These are phyloP conservation scores for Chaetodon auriga DNA, from an alignment of 2,113 vertebrate species.

Conservation along the genomic window DNA sequence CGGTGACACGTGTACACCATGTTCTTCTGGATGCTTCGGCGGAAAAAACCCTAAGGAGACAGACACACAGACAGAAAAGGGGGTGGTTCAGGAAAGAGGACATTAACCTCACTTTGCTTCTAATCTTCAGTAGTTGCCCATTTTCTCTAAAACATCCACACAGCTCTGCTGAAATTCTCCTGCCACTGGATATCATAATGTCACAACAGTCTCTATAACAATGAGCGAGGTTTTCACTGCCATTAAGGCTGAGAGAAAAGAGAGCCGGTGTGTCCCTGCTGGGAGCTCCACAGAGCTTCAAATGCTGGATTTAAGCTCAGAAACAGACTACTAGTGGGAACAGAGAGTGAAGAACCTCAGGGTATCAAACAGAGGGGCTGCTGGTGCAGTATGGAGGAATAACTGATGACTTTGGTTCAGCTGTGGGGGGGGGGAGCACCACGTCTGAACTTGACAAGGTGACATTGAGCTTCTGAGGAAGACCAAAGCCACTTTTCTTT, in stretches of 20 bases:
- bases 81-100: conserved; percentile 21
- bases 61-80: conserved; percentile 28
- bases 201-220: conserved; percentile 28
- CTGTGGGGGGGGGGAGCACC: conserved; percentile 2
- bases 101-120: conserved; percentile 42
- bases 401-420: conserved; percentile 45
- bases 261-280: conserved; percentile 24
- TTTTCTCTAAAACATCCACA: conserved; percentile 25
- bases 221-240: conserved; percentile 29
- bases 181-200: conserved; percentile 29
- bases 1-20: conserved; percentile 99
- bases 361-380: conserved; percentile 48
- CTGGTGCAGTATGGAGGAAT: conserved; percentile 28
- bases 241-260: conserved; percentile 38
- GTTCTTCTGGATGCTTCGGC: conserved; percentile 99
- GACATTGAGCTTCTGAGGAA: conserved; percentile 57
- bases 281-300: conserved; percentile 59
- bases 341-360: conserved; percentile 30
- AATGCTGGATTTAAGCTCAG: conserved; percentile 53
- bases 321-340: conserved; percentile 42
- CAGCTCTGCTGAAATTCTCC: conserved; percentile 24
- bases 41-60: conserved; percentile 93
- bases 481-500: conserved; percentile 42
- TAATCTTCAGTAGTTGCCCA: conserved; percentile 29
- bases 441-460: conserved; percentile 62